Evolutionary conservation across 2,797 vertebrate species (phyloP).

Genomic region (Discoglossus pictus): DNA sequence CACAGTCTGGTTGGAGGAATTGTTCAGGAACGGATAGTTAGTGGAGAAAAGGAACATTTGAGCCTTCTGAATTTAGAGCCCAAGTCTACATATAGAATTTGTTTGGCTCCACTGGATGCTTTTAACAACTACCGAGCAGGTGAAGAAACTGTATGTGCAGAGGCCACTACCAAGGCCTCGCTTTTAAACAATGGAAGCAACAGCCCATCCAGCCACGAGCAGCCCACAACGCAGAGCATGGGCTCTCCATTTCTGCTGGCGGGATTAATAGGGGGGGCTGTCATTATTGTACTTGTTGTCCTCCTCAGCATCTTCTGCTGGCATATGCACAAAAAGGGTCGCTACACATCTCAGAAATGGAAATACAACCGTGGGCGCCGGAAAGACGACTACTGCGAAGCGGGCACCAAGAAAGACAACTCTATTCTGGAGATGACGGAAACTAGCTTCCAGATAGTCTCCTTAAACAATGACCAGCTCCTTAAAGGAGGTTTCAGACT

Average conservation of each 20-base stretch:
- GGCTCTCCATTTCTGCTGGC: conserved; percentile 89
- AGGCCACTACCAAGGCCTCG: conserved; percentile 89
- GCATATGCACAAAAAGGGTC: conserved; percentile 97
- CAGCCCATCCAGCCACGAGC: conserved; percentile 83
- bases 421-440: conserved; percentile 99
- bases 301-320: conserved; percentile 86
- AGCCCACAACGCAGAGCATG: conserved; percentile 83
- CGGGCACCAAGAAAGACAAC: conserved; percentile 95
- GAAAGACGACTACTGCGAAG: conserved; percentile 96
- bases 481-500: conserved; percentile 95
- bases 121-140: conserved; percentile 86
- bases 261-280: conserved; percentile 88
- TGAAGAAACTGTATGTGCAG: conserved; percentile 91
- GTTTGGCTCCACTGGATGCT: conserved; percentile 89
- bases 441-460: conserved; percentile 99
- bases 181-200: conserved; percentile 73
- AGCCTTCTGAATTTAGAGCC: conserved; percentile 86
- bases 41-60: conserved; percentile 80
- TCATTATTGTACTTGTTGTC: conserved; percentile 88
- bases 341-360: conserved; percentile 92
- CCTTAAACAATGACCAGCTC: conserved; percentile 99
- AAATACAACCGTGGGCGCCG: conserved; percentile 94
- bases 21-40: conserved; percentile 87
- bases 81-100: conserved; percentile 91
- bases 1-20: conserved; percentile 88